Evolutionary conservation across 2,797 vertebrate genomes (phyloP).

Genomic region (Phrynocephalus forsythii): DNA sequence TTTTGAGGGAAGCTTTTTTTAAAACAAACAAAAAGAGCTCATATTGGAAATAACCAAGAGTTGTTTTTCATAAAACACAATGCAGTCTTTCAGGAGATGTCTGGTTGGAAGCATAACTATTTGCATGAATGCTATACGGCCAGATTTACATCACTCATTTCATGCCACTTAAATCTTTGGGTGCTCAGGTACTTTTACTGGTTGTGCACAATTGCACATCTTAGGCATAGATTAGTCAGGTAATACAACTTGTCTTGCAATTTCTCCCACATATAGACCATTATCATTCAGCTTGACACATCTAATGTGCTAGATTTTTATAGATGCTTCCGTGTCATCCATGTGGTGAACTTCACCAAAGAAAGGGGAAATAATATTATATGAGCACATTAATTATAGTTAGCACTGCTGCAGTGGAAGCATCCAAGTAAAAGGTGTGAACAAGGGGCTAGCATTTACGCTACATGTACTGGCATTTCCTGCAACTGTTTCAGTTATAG

Average conservation of each 20-base stretch:
- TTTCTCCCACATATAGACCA: slow-evolving; percentile 25
- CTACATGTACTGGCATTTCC: background rate
- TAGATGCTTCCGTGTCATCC: slow-evolving; percentile 36
- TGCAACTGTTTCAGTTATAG: background rate
- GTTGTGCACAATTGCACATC: slow-evolving; percentile 20
- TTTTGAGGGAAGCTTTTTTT: slow-evolving; percentile 1
- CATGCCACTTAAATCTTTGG: slow-evolving; percentile 21
- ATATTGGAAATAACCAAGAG: background rate
- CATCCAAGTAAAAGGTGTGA: background rate
- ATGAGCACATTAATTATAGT: slow-evolving; percentile 47
- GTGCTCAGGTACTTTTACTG: slow-evolving; percentile 14
- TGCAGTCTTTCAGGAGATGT: background rate
- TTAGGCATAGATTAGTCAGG: background rate
- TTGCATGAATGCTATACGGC: rapidly evolving
- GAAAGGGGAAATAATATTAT: slow-evolving; percentile 34
- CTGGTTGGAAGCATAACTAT: rapidly evolving
- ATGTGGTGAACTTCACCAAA: slow-evolving; percentile 49
- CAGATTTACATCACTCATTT: slow-evolving; percentile 26
- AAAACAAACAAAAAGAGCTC: background rate
- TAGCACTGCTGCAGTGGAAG: slow-evolving; percentile 30
- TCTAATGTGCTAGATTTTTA: slow-evolving; percentile 50
- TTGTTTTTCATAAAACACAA: background rate
- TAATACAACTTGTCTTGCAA: slow-evolving; percentile 32
- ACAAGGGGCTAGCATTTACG: background rate
- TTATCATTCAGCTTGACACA: slow-evolving; percentile 32